phyloP scores from a whole-genome alignment of 2,888 invertebrate species.

The Tinea semifulvella region DNA sequence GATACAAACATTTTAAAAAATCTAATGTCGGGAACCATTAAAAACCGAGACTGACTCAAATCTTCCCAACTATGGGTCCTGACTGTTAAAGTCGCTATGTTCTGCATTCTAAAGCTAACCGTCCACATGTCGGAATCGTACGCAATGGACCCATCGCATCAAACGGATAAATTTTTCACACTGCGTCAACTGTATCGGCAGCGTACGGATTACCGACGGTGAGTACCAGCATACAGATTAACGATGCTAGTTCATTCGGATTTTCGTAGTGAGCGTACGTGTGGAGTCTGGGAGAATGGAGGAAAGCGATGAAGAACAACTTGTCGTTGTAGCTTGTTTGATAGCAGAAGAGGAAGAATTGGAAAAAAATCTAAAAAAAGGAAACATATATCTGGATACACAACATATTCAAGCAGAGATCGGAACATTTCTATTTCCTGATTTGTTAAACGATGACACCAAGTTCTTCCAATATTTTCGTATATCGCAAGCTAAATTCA shows the following conservation, averaged over 20 bases:
- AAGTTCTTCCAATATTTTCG: background rate
- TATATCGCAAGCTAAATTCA: constrained; percentile 3
- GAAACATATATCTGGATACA: constrained; percentile 15
- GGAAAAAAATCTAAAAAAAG: constrained; percentile 14
- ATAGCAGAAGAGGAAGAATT: constrained; percentile 1
- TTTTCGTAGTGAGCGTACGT: constrained; percentile 14
- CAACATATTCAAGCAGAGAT: constrained; percentile 15
- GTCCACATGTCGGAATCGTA: background rate
- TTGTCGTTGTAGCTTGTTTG: constrained; percentile 6
- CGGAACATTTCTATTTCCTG: constrained; percentile 14
- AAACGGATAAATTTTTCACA: constrained; percentile 3
- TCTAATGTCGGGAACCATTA: no score
- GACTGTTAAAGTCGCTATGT: no score
- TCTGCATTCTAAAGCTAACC: no score
- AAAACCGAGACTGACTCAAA: no score
- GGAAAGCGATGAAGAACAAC: constrained; percentile 16
- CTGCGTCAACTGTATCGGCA: background rate
- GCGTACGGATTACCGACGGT: background rate
- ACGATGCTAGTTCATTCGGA: constrained; percentile 13
- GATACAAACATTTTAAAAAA: no score
- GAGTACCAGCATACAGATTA: constrained; percentile 8
- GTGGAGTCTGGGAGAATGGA: constrained; percentile 13
- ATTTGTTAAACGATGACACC: background rate
- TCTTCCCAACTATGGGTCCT: no score
- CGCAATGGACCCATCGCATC: background rate